Base-by-base conservation (phyloP, 2,888 invertebrate genomes). In the Zhuqinia jingwanae region DNA sequence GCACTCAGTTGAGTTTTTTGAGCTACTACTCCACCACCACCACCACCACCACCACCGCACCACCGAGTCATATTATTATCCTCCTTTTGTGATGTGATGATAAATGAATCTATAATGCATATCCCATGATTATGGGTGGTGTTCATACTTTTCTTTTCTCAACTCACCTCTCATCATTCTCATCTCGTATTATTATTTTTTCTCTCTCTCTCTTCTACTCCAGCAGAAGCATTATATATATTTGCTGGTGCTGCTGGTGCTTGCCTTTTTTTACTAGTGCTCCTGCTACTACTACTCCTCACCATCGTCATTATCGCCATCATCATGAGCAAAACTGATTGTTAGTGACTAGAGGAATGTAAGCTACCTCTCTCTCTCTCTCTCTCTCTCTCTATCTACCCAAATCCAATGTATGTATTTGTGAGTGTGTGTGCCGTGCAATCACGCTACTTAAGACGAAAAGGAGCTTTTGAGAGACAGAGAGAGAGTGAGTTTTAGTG, bases 71-170 rank as follows among this genome's bases (percentile, higher is more conserved):
- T n/a, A n/a, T n/a, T n/a, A n/a, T n/a, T n/a, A n/a, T n/a, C n/a
- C n/a, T n/a, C n/a, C 65, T 58, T 58, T 42, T 76, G 20, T 2
- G 36, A 42, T 47, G 50, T n/a, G 45, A 75, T 75, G 82, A 60
- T 81, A 70, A 75, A 82, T 83, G 75, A 83, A 83, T 83, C 83
- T 83, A 75, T 76, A 83, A 83, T 83, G 70, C 73, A 83, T 63
- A 47, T 36, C 36, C 8, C 42, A 83, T 83, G 47, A 77, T 75
- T 65, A 77, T 68, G 76, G 63, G 63, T 77, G 76, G 77, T 77
- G 77, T 20, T 77, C 58, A 17, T 36, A 36, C 36, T 8, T 36
- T 36, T 8, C 36, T 36, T 36, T 36, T 8, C 13, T 17, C 20
- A 78, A 11, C 53, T 65, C 60, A 22, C 17, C 65, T 42, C 65